Evolutionary conservation across 2,113 vertebrate genomes (phyloP).

Genomic region (Gobiocypris rarus): DNA sequence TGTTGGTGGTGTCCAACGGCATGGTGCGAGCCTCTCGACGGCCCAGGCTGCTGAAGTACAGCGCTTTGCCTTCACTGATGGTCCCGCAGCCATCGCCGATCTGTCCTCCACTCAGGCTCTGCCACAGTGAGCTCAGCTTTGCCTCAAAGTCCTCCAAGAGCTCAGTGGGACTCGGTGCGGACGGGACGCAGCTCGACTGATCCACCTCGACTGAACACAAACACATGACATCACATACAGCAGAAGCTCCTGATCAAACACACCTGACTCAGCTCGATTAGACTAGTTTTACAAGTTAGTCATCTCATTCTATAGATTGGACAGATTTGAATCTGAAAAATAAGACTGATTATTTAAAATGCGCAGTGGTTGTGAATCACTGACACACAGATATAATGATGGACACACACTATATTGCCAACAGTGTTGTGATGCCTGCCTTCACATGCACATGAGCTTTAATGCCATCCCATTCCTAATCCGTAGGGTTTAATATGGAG

Average conservation of each 20-base stretch:
- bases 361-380: neutral
- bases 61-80: conserved; percentile 89
- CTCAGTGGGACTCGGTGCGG: conserved; percentile 86
- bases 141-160: conserved; percentile 96
- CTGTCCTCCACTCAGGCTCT: conserved; percentile 89
- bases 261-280: no score
- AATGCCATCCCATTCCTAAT: no score
- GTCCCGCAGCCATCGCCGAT: conserved; percentile 89
- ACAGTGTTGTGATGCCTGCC: no score
- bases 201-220: conserved; percentile 72
- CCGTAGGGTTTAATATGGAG: no score
- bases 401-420: neutral
- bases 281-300: no score
- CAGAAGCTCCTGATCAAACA: no score
- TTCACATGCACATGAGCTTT: no score
- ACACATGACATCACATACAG: conserved; percentile 59
- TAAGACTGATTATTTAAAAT: no score
- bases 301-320: no score
- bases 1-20: conserved; percentile 91
- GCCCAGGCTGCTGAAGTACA: conserved; percentile 92
- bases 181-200: conserved; percentile 91
- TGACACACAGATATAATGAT: neutral
- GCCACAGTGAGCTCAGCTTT: conserved; percentile 95
- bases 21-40: conserved; percentile 89
- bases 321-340: no score